A percentile compares a stretch with the other conserved stretches of the same genome.
These are phyloP conservation scores for Anoplophora glabripennis DNA, from an alignment of 1,140 invertebrate species.

Conservation along the genomic window DNA sequence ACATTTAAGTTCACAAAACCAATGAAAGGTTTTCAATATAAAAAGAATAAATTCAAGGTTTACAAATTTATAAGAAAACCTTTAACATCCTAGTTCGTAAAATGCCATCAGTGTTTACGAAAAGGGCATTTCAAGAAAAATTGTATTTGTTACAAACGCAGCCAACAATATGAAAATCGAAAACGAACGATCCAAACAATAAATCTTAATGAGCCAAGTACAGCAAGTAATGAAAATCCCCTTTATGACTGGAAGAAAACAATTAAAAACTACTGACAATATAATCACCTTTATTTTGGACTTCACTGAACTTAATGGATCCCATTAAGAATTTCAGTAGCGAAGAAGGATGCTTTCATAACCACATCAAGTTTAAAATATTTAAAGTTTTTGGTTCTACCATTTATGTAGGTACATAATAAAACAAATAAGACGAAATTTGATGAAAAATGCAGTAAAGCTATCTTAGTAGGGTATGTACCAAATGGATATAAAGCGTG, in stretches of 20 bases:
- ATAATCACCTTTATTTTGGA: slow-evolving; percentile 13
- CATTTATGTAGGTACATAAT: slow-evolving; percentile 49
- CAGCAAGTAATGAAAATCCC: not conserved
- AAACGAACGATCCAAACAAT: not conserved
- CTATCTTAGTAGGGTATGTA: slow-evolving; percentile 49
- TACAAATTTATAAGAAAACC: not conserved
- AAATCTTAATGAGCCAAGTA: not conserved
- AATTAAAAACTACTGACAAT: not conserved
- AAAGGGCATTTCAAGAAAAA: slow-evolving; percentile 11
- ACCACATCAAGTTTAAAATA: slow-evolving; percentile 41
- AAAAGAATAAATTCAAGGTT: no score
- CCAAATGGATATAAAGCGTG: slow-evolving; percentile 50
- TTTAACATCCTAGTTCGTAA: slow-evolving; percentile 4
- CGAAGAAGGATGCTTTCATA: slow-evolving; percentile 10
- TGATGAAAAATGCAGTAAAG: slow-evolving; percentile 47
- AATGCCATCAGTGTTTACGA: slow-evolving; percentile 18
- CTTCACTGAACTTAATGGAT: not conserved
- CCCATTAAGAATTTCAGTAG: slow-evolving; percentile 18
- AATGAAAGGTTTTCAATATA: not conserved
- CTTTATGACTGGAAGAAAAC: slow-evolving; percentile 2
- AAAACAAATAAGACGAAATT: slow-evolving; percentile 48
- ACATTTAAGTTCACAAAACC: not conserved
- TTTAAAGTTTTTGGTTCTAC: slow-evolving; percentile 52
- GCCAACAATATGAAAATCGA: slow-evolving; percentile 1
- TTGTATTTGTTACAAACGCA: slow-evolving; percentile 16